These are phyloP conservation scores for Oncorhynchus keta DNA, from an alignment of 2,113 vertebrate genomes.

Conservation along the genomic window DNA sequence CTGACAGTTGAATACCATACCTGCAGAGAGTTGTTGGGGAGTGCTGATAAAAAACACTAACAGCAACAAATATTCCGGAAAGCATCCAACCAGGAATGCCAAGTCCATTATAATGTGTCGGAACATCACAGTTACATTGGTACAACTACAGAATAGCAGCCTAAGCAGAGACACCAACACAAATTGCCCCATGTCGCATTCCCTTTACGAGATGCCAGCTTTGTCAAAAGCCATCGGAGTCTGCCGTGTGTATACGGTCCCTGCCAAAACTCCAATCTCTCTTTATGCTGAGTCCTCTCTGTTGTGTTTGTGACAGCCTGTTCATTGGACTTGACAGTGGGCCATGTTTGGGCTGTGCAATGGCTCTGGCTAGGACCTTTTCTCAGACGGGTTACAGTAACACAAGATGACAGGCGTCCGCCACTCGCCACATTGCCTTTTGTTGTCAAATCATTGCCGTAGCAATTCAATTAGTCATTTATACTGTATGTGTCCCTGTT, in stretches of 20 bases:
- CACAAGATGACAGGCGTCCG: too few relatives aligned
- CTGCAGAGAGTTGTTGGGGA: not conserved
- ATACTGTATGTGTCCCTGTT: too few relatives aligned
- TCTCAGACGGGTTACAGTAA: too few relatives aligned
- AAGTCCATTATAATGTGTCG: not conserved
- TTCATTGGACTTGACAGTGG: not conserved
- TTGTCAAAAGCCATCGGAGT: not conserved
- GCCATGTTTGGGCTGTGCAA: too few relatives aligned
- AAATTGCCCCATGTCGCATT: not conserved
- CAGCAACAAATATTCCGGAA: not conserved
- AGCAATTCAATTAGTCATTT: too few relatives aligned
- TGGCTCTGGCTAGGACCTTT: too few relatives aligned
- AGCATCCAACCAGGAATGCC: not conserved
- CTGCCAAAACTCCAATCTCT: slow-evolving; percentile 1
- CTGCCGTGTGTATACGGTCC: not conserved
- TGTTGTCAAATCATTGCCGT: too few relatives aligned
- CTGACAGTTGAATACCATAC: not conserved
- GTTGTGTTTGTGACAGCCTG: not conserved
- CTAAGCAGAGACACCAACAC: not conserved
- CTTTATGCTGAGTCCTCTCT: not conserved
- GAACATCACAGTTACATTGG: not conserved
- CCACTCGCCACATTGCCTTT: too few relatives aligned
- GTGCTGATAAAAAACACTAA: not conserved
- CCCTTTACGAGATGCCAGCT: not conserved
- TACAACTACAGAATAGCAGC: not conserved